phyloP scores from a whole-genome alignment of 2,113 vertebrate genomes.

The Anhinga anhinga region DNA sequence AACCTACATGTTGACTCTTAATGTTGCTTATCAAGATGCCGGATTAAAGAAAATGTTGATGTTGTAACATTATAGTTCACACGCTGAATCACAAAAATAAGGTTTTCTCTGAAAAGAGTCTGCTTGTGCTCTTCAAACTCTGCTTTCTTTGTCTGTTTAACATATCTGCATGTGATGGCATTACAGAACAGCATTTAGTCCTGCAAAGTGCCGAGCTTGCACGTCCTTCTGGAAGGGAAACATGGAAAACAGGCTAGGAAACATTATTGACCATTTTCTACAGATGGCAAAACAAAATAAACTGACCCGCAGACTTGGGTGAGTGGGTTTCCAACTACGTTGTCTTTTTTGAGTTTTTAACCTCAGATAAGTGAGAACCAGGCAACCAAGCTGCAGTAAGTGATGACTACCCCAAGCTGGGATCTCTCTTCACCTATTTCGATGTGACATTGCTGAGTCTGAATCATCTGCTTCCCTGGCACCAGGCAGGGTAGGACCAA shows the following conservation, averaged over 20 bases:
- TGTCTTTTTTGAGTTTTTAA: background rate
- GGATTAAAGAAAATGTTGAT: background rate
- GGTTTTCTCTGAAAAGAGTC: background rate
- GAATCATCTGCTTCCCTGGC: background rate
- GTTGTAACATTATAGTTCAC: background rate
- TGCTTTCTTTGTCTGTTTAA: background rate
- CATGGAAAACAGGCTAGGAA: background rate
- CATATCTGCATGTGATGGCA: fast-evolving
- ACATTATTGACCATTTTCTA: background rate
- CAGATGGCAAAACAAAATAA: background rate
- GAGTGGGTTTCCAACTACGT: background rate
- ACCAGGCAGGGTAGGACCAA: background rate
- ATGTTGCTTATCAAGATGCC: background rate
- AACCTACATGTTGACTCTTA: background rate
- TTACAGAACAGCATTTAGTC: background rate
- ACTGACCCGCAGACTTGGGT: background rate
- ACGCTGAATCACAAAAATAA: background rate
- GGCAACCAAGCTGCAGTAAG: background rate
- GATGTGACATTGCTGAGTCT: background rate
- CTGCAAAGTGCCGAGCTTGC: background rate
- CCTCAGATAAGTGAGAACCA: background rate
- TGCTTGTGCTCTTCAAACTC: background rate
- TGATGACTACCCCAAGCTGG: background rate
- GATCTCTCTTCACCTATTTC: background rate
- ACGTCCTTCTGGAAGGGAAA: background rate